phyloP scores from a whole-genome alignment of 2,797 vertebrate species.

The Melanogrammus aeglefinus region DNA sequence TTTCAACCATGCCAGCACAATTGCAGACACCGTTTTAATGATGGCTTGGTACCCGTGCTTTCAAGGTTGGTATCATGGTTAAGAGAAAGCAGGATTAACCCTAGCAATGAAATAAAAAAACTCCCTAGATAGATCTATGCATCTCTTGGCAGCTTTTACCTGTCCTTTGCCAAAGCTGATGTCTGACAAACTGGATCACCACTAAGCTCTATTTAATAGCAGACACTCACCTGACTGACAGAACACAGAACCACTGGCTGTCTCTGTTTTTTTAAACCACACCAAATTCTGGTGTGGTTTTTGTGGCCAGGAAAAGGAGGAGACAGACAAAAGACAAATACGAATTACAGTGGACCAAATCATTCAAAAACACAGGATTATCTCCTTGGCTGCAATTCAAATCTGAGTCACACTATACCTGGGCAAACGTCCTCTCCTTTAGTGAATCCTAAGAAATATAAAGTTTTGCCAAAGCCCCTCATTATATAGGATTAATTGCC shows the following conservation, averaged over 20 bases:
- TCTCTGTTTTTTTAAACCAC: conserved; percentile 38
- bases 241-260: conserved; percentile 9
- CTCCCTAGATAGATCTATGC: not conserved
- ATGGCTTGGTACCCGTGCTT: not conserved
- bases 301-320: conserved; percentile 61
- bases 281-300: conserved; percentile 49
- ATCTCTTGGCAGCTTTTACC: not conserved
- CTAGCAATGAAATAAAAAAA: not conserved
- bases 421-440: conserved; percentile 48
- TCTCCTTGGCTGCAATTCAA: conserved; percentile 49
- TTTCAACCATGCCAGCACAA: not conserved
- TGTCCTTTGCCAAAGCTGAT: not conserved
- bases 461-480: conserved; percentile 49
- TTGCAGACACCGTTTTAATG: not conserved
- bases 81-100: not conserved
- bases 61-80: not conserved
- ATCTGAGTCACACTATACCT: conserved; percentile 51
- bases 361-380: conserved; percentile 56
- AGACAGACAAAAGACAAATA: conserved; percentile 62
- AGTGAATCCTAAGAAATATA: conserved; percentile 33
- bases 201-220: conserved; percentile 30
- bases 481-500: conserved; percentile 61
- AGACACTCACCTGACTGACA: conserved; percentile 13
- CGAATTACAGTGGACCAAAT: conserved; percentile 65
- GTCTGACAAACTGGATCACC: not conserved